Conservation (phyloP, 2,888 invertebrate genomes). For the Drosophila colorata region DNA sequence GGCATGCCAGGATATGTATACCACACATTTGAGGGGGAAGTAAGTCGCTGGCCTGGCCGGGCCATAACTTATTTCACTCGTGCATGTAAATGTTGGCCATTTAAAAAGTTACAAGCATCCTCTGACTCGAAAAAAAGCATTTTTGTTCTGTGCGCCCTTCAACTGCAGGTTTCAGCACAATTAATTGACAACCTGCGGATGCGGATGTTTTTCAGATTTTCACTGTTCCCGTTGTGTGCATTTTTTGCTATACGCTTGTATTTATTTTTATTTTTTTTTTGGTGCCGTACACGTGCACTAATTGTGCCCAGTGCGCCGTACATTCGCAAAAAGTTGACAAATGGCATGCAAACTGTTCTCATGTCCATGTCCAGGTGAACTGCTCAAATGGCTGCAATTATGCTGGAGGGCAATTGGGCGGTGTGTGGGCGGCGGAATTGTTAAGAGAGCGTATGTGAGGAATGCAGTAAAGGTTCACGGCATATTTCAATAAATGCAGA, state of each 20-base stretch:
- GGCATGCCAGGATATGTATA: constrained; percentile 33
- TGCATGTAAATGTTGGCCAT: constrained; percentile 54
- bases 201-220: constrained; percentile 60
- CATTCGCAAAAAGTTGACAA: constrained; percentile 56
- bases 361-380: constrained; percentile 45
- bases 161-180: constrained; percentile 51
- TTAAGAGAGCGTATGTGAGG: constrained; percentile 1
- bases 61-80: constrained; percentile 7
- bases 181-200: constrained; percentile 67
- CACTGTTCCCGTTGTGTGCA: constrained; percentile 8
- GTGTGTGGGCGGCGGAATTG: constrained; percentile 17
- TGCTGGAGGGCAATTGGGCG: constrained; percentile 28
- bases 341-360: constrained; percentile 53
- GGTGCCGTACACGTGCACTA: constrained; percentile 55
- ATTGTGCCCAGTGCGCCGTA: constrained; percentile 59
- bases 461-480: constrained; percentile 15
- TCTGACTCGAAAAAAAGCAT: constrained; percentile 19
- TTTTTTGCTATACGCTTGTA: constrained; percentile 13
- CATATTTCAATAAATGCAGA: constrained; percentile 23
- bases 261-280: constrained; percentile 22
- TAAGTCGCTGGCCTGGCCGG: neutral
- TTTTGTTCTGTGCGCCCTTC: constrained; percentile 19
- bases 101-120: constrained; percentile 58
- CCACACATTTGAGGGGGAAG: neutral
- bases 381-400: constrained; percentile 58